phyloP scores from a whole-genome alignment of 2,113 vertebrate species.

The Atractosteus spatula region DNA sequence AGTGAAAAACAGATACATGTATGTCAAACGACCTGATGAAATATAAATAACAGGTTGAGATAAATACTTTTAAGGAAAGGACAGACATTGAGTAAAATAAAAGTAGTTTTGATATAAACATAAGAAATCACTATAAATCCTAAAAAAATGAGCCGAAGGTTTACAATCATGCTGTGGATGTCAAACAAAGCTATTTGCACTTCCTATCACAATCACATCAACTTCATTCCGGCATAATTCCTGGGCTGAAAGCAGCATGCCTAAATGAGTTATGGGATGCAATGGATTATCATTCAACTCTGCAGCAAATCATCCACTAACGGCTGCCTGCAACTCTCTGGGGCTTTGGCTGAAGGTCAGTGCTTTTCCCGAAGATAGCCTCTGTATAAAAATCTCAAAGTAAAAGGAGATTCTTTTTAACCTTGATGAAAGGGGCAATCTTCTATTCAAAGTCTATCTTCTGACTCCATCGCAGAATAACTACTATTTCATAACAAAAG shows the following conservation, averaged over 20 bases:
- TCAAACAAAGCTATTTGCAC: conserved; percentile 25
- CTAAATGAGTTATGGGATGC: conserved; percentile 57
- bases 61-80: too few relatives aligned
- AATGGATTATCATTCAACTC: conserved; percentile 58
- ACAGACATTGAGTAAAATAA: too few relatives aligned
- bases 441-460: not conserved
- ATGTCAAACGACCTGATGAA: too few relatives aligned
- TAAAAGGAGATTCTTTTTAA: not conserved
- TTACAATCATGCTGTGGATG: not conserved
- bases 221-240: conserved; percentile 33
- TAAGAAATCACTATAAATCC: not conserved
- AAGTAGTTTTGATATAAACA: too few relatives aligned
- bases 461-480: not conserved
- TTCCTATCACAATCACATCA: conserved; percentile 55
- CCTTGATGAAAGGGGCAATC: not conserved
- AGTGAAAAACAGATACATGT: too few relatives aligned
- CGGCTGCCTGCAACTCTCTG: conserved; percentile 39
- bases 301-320: conserved; percentile 45
- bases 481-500: not conserved
- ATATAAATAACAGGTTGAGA: too few relatives aligned
- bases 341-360: conserved; percentile 38
- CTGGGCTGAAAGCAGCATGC: conserved; percentile 49
- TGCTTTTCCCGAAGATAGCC: not conserved
- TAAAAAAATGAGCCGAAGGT: too few relatives aligned
- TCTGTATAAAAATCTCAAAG: not conserved